Evolutionary conservation across 92 coral and sea anemone genomes (phyloP), one percentile per base, ranked within the genome.

Genomic region (Heliopora coerulea): DNA sequence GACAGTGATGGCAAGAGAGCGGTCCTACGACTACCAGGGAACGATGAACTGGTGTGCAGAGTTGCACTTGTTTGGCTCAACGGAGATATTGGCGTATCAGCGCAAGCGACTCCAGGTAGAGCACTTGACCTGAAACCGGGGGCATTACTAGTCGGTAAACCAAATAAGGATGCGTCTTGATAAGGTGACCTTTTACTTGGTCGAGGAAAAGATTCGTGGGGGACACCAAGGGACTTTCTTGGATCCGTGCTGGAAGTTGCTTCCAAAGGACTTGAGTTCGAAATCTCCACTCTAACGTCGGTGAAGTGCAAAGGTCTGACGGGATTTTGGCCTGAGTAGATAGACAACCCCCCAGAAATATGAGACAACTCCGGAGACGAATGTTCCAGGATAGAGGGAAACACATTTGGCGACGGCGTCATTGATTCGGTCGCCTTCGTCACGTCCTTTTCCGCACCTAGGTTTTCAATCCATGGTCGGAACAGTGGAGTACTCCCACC

Each of bases 391-490:
- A 26, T 11, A 17, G 50, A 28, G 28, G 50, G 50, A 9, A 7
- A 29, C 68, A 32, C 17, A 33, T 37, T n/a, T 6, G 68, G 62
- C 48, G 56, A 18, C 11, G 56, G 41, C 39, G 57, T 21, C 25
- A 48, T 29, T 49, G 77, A 49, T 26, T 56, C 29, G 9, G 19
- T 54, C 0, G 62, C 54, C 63, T 52, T 70, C 24, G 13, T 20
- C 24, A 54, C 49, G 9, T 23, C 56, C 19, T 70, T 70, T 32
- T 18, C 28, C 14, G 62, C 37, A 8, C 34, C 48, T n/a, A 20
- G n/a, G 39, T 27, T 32, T 3, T 70, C 77, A 30, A 57, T 49
- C 77, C 77, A 70, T 1, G 77, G 77, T 54, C 77, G 77, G 44
- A 70, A 70, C 37, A 70, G 18, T 7, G 48, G 0, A 1, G 49